phyloP scores from a whole-genome alignment of 2,888 invertebrate species.

The Caenorhabditis imperialis region DNA sequence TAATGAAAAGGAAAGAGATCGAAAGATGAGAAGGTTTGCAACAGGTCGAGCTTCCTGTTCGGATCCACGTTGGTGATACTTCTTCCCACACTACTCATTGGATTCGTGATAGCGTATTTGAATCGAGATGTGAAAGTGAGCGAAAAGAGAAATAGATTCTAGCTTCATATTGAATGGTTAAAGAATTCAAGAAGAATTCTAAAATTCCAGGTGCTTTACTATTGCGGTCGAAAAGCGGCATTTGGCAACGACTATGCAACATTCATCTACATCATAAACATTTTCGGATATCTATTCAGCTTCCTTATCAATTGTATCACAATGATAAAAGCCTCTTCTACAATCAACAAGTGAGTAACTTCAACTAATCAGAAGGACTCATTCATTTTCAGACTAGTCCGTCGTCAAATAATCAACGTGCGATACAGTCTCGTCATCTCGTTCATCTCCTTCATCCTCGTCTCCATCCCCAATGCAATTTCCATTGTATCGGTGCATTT shows the following conservation, averaged over 20 bases:
- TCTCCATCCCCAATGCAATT: conserved; percentile 64
- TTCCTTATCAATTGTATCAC: conserved; percentile 58
- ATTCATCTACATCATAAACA: conserved; percentile 61
- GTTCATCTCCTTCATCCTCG: conserved; percentile 62
- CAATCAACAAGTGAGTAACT: conserved; percentile 45
- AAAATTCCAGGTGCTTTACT: conserved; percentile 52
- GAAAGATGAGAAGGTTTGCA: too few species aligned
- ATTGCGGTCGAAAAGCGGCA: conserved; percentile 68
- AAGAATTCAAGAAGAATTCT: too few species aligned
- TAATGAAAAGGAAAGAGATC: background rate
- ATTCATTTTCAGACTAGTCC: conserved; percentile 48
- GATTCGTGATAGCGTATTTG: conserved; percentile 58
- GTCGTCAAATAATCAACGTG: conserved; percentile 57
- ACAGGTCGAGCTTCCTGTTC: conserved; percentile 45
- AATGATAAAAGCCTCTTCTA: conserved; percentile 52
- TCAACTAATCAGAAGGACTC: background rate
- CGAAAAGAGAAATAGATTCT: background rate
- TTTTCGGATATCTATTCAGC: conserved; percentile 58
- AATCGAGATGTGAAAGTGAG: conserved; percentile 44
- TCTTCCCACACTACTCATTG: conserved; percentile 46
- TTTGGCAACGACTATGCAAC: conserved; percentile 60
- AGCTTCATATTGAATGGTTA: background rate
- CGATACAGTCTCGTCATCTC: conserved; percentile 64
- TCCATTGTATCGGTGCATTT: conserved; percentile 60
- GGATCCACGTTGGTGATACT: conserved; percentile 44